Conservation (phyloP, 2,113 vertebrate genomes). For the Numida meleagris region DNA sequence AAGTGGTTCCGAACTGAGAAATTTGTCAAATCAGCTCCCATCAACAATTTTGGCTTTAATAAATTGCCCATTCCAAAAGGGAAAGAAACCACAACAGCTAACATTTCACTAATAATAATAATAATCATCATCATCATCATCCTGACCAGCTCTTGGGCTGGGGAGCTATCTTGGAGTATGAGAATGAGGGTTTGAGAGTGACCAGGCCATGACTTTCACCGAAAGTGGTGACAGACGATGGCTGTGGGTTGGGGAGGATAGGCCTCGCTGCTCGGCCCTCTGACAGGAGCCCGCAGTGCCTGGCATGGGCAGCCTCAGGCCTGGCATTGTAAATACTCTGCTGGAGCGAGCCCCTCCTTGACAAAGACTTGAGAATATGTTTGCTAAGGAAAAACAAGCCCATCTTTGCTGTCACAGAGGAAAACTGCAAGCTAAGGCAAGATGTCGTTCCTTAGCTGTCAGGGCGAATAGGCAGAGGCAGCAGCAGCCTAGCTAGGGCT, state of each 20-base stretch:
- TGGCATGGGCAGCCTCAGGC: neutral
- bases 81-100: neutral
- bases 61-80: neutral
- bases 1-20: neutral
- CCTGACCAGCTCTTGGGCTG: neutral
- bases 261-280: neutral
- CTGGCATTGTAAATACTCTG: neutral
- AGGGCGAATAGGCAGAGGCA: neutral
- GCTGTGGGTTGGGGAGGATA: neutral
- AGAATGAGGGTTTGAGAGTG: neutral
- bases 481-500: neutral
- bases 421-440: neutral
- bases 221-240: neutral
- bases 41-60: neutral
- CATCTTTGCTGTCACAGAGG: neutral
- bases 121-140: no score
- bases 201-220: neutral
- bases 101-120: neutral
- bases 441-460: neutral
- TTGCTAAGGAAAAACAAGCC: neutral
- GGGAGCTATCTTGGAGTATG: neutral
- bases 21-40: slow-evolving; percentile 9
- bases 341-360: neutral
- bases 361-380: neutral
- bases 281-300: neutral